phyloP scores from a whole-genome alignment of 2,888 invertebrate species.

The Trissoscelio sp. region DNA sequence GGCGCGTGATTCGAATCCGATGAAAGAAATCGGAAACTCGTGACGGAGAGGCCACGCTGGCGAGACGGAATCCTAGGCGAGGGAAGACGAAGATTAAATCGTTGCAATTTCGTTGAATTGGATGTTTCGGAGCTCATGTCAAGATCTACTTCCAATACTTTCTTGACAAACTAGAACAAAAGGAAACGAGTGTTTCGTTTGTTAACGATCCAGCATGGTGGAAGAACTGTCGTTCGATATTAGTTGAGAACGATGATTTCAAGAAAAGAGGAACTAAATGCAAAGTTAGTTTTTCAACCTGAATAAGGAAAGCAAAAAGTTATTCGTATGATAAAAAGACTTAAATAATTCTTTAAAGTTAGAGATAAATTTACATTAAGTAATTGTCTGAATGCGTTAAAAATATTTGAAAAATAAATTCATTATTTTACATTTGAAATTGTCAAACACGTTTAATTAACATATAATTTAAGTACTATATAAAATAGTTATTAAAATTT shows the following conservation, averaged over 20 bases:
- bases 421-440: too few species aligned
- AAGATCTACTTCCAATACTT: conserved; percentile 49
- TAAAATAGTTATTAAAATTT: too few species aligned
- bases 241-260: background rate
- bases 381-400: too few species aligned
- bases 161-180: conserved; percentile 42
- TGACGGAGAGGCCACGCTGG: conserved; percentile 10
- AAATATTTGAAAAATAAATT: too few species aligned
- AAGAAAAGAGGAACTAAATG: background rate
- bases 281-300: background rate
- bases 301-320: too few species aligned
- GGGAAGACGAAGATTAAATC: conserved; percentile 68
- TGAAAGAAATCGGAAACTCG: conserved; percentile 59
- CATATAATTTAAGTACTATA: too few species aligned
- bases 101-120: conserved; percentile 64
- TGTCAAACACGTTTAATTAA: too few species aligned
- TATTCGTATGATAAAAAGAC: too few species aligned
- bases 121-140: conserved; percentile 55
- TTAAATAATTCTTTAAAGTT: too few species aligned
- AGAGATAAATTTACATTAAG: too few species aligned
- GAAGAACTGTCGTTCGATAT: conserved; percentile 9
- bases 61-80: conserved; percentile 1
- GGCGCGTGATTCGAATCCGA: conserved; percentile 61
- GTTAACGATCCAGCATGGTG: conserved; percentile 17
- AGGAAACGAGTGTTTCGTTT: conserved; percentile 39